A percentile compares a stretch with the other conserved stretches of the same genome.
phyloP scores from a whole-genome alignment of 2,888 invertebrate genomes.

The Drosophila greeni region DNA sequence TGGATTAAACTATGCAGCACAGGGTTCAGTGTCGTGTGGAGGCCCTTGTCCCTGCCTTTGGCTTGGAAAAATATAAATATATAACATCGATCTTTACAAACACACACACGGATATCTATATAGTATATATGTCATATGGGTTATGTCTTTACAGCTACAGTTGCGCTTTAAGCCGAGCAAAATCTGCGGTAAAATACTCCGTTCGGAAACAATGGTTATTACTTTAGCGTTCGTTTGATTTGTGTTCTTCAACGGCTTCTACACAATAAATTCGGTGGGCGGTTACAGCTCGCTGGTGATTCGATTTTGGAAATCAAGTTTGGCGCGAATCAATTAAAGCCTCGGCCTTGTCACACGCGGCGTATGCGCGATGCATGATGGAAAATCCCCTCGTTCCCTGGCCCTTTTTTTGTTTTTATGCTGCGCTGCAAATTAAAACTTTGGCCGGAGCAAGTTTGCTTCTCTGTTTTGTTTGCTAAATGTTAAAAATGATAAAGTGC shows the following conservation, averaged over 20 bases:
- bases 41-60: background rate
- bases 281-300: conserved; percentile 57
- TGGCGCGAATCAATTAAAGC: conserved; percentile 43
- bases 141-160: conserved; percentile 8
- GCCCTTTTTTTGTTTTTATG: conserved; percentile 21
- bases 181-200: conserved; percentile 31
- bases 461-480: conserved; percentile 40
- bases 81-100: conserved; percentile 15
- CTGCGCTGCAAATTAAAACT: conserved; percentile 59
- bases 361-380: conserved; percentile 51
- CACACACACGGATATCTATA: conserved; percentile 5
- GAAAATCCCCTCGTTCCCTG: conserved; percentile 10
- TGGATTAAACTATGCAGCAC: conserved; percentile 27
- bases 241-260: conserved; percentile 34
- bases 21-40: conserved; percentile 8
- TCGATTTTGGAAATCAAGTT: conserved; percentile 34
- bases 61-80: conserved; percentile 37
- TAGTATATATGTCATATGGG: conserved; percentile 28
- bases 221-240: conserved; percentile 13
- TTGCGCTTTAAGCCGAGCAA: conserved; percentile 20
- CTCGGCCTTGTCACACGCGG: conserved; percentile 39
- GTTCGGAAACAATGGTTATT: conserved; percentile 24
- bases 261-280: conserved; percentile 72
- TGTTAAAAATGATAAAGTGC: conserved; percentile 55
- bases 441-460: conserved; percentile 44